Conservation (phyloP, 64 coral and sea anemone species). For the Trachythela sp. region DNA sequence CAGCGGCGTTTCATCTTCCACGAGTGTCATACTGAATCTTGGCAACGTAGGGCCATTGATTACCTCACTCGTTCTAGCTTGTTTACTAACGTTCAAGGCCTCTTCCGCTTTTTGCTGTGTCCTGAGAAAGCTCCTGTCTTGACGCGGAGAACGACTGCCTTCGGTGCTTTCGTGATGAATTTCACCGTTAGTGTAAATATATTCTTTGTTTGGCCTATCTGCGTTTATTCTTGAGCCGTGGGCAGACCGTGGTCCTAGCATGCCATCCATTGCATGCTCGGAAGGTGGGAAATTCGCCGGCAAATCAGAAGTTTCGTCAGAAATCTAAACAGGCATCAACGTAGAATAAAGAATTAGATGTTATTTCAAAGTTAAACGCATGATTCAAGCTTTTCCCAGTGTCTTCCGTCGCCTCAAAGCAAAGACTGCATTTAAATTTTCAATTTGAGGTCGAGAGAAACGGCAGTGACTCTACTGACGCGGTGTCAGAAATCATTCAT, state of each 20-base stretch:
- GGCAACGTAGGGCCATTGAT: not conserved
- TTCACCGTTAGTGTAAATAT: not conserved
- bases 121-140: not conserved
- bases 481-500: not conserved
- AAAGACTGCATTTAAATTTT: not conserved
- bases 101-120: not conserved
- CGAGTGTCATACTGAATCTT: not conserved
- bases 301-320: not conserved
- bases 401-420: not conserved
- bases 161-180: not conserved
- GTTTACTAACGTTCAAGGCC: not conserved
- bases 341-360: not conserved
- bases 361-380: not conserved
- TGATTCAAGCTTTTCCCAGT: no score
- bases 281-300: not conserved
- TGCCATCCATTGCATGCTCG: conserved; percentile 17
- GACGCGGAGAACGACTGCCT: not conserved
- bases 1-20: not conserved
- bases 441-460: conserved; percentile 5
- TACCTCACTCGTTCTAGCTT: not conserved
- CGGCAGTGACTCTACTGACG: not conserved
- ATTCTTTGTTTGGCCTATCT: not conserved
- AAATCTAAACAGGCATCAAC: not conserved
- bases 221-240: not conserved
- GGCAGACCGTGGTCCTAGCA: not conserved